phyloP scores from a whole-genome alignment of 2,113 vertebrate species.

The Hiodon tergisus region DNA sequence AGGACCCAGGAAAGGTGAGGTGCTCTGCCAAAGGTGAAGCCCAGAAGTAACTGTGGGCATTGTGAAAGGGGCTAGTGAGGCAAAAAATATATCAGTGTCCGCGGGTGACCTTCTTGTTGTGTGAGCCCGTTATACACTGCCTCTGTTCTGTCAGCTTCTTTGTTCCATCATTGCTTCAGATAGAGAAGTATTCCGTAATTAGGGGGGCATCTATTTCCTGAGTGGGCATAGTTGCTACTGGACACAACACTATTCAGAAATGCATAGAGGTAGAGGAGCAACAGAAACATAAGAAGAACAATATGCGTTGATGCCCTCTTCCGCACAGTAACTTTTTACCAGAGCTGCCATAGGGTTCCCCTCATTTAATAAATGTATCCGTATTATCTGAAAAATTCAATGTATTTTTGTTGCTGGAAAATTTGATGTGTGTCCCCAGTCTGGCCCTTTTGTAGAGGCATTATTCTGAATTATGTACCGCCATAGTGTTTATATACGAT shows the following conservation, averaged over 20 bases:
- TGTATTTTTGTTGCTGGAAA: background rate
- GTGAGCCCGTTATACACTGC: conserved; percentile 42
- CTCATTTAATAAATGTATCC: background rate
- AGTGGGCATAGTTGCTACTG: background rate
- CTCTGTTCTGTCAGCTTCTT: conserved; percentile 38
- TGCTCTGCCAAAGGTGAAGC: conserved; percentile 50
- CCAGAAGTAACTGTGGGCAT: conserved; percentile 40
- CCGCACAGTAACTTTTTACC: background rate
- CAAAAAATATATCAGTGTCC: conserved; percentile 50
- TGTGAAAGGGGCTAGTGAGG: conserved; percentile 36
- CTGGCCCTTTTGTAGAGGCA: background rate
- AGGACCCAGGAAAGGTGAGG: conserved; percentile 43
- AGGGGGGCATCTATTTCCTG: too few species aligned
- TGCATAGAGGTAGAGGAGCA: background rate
- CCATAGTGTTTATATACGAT: conserved; percentile 1
- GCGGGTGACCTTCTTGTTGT: conserved; percentile 51
- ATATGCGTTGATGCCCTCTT: background rate
- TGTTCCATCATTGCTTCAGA: conserved; percentile 32
- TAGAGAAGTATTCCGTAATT: conserved; percentile 11
- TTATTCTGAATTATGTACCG: background rate
- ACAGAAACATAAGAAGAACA: background rate
- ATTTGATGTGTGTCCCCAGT: background rate
- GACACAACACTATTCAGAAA: background rate
- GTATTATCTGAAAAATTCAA: background rate
- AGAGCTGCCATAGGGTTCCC: background rate